These are phyloP conservation scores for Aporophyla lueneburgensis DNA, from an alignment of 2,888 invertebrate species.

Conservation along the genomic window DNA sequence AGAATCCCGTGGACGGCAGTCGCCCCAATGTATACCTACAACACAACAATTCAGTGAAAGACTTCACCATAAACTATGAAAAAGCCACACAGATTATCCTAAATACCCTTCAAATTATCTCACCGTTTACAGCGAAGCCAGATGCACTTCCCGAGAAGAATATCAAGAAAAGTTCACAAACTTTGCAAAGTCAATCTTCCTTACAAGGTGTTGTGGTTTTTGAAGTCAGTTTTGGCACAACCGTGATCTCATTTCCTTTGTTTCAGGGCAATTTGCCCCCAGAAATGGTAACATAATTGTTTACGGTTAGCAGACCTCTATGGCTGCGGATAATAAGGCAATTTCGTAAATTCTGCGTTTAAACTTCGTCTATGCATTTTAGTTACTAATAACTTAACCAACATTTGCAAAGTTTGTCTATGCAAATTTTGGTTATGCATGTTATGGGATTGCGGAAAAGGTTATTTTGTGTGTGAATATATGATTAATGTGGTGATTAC, in stretches of 20 bases:
- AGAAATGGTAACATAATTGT: conserved; percentile 73
- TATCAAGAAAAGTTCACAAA: conserved; percentile 54
- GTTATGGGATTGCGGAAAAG: conserved; percentile 42
- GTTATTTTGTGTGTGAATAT: conserved; percentile 20
- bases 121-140: not conserved
- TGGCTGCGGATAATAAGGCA: conserved; percentile 66
- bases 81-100: conserved; percentile 16
- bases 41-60: not conserved
- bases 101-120: conserved; percentile 33
- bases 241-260: conserved; percentile 80
- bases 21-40: no score
- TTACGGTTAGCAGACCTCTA: conserved; percentile 52
- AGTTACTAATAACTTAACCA: conserved; percentile 11
- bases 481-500: no score
- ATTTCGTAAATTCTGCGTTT: conserved; percentile 47
- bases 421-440: no score
- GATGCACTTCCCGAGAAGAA: conserved; percentile 42
- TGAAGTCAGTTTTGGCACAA: conserved; percentile 57
- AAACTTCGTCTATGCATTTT: conserved; percentile 46
- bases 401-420: no score
- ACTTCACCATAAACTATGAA: not conserved
- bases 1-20: not conserved
- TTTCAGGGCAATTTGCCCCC: conserved; percentile 76
- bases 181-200: conserved; percentile 73
- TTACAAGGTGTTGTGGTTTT: conserved; percentile 80